Evolutionary conservation across 2,797 vertebrate genomes (phyloP).

Genomic region (Loris lydekkerianus): DNA sequence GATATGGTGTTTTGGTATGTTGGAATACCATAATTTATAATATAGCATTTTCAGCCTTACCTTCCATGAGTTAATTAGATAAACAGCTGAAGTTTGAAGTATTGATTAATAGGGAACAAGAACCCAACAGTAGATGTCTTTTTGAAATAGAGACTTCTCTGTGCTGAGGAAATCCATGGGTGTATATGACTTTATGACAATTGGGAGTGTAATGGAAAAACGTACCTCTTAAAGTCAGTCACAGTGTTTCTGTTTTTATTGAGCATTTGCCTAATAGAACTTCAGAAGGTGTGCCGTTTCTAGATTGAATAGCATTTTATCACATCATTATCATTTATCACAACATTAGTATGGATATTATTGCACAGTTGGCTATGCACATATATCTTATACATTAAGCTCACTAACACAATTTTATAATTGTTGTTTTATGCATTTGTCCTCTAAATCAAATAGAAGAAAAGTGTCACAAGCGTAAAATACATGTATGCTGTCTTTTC

Average conservation of each 20-base stretch:
- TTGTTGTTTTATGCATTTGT: not conserved
- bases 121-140: not conserved
- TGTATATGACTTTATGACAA: not conserved
- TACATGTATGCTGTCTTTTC: not conserved
- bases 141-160: not conserved
- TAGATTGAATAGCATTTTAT: constrained; percentile 14
- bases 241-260: constrained; percentile 30
- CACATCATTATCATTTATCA: not conserved
- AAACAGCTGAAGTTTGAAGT: constrained; percentile 9
- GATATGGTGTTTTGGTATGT: not conserved
- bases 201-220: not conserved
- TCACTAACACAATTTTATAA: not conserved
- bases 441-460: not conserved
- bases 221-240: not conserved
- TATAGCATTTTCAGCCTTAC: not conserved
- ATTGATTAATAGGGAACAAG: not conserved
- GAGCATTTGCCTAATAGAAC: constrained; percentile 14
- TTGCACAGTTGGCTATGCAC: not conserved
- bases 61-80: not conserved
- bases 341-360: not conserved
- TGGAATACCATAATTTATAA: not conserved
- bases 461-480: constrained; percentile 1
- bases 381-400: not conserved
- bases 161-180: not conserved
- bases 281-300: constrained; percentile 8